Base-by-base conservation (phyloP, 2,113 vertebrate genomes). In the Oryctolagus cuniculus region DNA sequence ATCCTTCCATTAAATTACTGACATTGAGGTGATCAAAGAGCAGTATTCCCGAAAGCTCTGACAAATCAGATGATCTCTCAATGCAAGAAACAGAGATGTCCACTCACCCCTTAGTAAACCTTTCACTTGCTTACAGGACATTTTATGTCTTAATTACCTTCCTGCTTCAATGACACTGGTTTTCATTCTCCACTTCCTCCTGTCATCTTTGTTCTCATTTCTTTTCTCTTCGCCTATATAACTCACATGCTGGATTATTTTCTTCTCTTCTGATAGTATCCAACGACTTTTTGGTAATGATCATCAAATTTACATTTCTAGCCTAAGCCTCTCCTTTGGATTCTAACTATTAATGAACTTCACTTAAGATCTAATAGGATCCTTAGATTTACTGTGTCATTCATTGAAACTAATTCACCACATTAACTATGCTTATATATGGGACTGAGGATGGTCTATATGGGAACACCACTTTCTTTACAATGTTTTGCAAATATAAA, bases 391-490 rank as follows among this genome's bases (percentile, higher is more conserved):
- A 72, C 17, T 3, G 63, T 3, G 15, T 3, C 21, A 77, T 66
- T 88, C 10, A 55, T 55, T 58, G 55, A 63, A 9, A 84, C 22
- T 36, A 90, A 87, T n/a, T 2, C 0, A 64, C 1, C 1, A 66
- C n/a, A n/a, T 1, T 49, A 29, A 21, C 6, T 2, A 34, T 0
- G 25, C 19, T 38, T 49, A 55, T 49, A 44, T 2, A 51, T 10
- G 11, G 34, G 9, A 74, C 0, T 22, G 15, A 27, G 12, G 17
- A 69, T 73, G 7, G 11, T 1, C 0, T 51, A n/a, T n/a, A 6
- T 31, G 0, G 17, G 16, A 79, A 64, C 4, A 17, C 10, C 44
- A 63, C 0, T 15, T 29, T 4, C 51, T 81, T 61, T 29, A 38
- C 1, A 89, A 31, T 0, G 34, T 64, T 63, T n/a, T 77, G 1